Conservation (phyloP, 2,797 vertebrate species). For the Nannoperca obscura region DNA sequence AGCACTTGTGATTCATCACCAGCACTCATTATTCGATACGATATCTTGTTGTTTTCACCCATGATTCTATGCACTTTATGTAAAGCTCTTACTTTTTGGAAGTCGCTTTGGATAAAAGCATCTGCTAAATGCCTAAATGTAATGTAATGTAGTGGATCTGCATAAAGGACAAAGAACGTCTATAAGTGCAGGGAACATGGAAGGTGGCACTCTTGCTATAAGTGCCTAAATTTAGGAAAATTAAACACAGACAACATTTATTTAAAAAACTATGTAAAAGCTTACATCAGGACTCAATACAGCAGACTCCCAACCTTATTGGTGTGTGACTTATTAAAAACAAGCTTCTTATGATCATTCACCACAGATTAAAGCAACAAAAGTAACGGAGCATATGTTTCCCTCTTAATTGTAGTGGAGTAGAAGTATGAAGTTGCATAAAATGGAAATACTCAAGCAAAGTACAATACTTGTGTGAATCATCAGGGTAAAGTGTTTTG, state of each 20-base stretch:
- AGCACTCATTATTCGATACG: too few species aligned
- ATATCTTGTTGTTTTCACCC: too few species aligned
- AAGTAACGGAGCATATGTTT: too few species aligned
- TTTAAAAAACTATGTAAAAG: too few species aligned
- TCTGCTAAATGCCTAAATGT: too few species aligned
- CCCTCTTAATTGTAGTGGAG: too few species aligned
- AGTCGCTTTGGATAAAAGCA: too few species aligned
- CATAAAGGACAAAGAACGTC: background rate
- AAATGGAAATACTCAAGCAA: background rate
- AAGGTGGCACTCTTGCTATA: background rate
- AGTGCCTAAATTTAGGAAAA: background rate
- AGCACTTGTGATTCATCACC: too few species aligned
- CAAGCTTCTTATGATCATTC: background rate
- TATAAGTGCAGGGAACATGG: background rate
- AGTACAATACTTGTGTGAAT: background rate
- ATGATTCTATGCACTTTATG: too few species aligned
- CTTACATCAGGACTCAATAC: background rate
- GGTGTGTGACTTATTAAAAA: background rate
- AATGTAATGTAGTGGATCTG: conserved; percentile 54
- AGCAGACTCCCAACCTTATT: background rate
- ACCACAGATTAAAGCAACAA: too few species aligned
- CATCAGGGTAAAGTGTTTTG: background rate
- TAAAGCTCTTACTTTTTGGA: too few species aligned
- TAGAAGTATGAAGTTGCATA: background rate
- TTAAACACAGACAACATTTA: background rate